phyloP scores from a whole-genome alignment of 2,797 vertebrate species.

The Gallinago solitaria region DNA sequence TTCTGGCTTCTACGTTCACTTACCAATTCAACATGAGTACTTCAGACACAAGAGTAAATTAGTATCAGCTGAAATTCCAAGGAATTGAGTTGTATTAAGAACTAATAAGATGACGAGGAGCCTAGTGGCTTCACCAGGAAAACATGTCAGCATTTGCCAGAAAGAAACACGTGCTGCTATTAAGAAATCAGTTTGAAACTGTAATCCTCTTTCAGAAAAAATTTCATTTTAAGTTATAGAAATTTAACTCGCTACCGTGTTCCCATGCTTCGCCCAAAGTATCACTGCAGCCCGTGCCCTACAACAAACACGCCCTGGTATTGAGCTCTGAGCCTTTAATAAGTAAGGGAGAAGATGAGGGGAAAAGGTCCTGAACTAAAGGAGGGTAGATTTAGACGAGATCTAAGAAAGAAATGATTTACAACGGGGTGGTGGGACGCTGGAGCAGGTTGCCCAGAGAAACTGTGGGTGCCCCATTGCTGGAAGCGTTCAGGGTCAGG shows the following conservation, averaged over 20 bases:
- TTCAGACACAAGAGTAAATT: neutral
- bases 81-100: neutral
- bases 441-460: too few species aligned
- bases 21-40: neutral
- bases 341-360: too few species aligned
- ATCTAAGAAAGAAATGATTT: too few species aligned
- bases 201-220: neutral
- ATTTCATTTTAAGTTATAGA: neutral
- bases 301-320: too few species aligned
- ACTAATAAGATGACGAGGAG: neutral
- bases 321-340: too few species aligned
- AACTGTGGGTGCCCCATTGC: too few species aligned
- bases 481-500: too few species aligned
- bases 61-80: neutral
- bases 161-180: neutral
- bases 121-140: neutral
- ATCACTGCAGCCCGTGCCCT: too few species aligned
- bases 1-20: neutral
- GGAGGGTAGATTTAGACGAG: too few species aligned
- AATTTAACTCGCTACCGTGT: neutral
- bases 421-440: too few species aligned
- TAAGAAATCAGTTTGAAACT: neutral
- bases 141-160: neutral
- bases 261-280: too few species aligned
- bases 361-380: too few species aligned